Conservation (phyloP, 2,888 invertebrate species). For the Phengaris alcon region DNA sequence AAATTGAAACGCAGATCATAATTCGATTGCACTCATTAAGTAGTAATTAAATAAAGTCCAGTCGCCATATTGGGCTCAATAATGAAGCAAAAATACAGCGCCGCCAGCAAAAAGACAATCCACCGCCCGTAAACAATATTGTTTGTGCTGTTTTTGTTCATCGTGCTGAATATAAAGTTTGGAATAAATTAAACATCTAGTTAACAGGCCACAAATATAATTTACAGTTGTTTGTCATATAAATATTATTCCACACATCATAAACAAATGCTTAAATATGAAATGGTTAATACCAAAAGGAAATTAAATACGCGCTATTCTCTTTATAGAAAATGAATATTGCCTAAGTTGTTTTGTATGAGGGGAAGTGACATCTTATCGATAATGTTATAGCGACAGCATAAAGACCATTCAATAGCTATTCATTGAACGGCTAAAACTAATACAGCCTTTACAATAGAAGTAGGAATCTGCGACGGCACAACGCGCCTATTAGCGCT, state of each 20-base stretch:
- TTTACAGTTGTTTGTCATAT: neutral
- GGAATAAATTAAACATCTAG: conserved; percentile 4
- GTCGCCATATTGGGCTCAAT: conserved; percentile 56
- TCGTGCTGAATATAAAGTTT: conserved; percentile 1
- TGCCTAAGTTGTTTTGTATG: conserved; percentile 32
- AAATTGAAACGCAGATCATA: conserved; percentile 61
- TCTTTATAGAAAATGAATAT: conserved; percentile 29
- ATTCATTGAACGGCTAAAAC: conserved; percentile 63
- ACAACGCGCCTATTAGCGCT: conserved; percentile 30
- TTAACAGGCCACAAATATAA: neutral
- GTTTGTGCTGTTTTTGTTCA: conserved; percentile 4
- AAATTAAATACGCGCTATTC: conserved; percentile 20
- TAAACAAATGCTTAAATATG: neutral
- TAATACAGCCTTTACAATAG: conserved; percentile 41
- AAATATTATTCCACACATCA: neutral
- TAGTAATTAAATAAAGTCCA: conserved; percentile 65
- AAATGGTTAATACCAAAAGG: neutral
- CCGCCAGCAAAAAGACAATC: conserved; percentile 25
- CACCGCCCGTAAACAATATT: neutral
- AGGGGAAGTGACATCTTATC: conserved; percentile 53
- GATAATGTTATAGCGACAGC: conserved; percentile 48
- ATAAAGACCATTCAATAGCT: conserved; percentile 52
- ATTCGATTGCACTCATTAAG: conserved; percentile 66
- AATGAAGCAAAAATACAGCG: conserved; percentile 48
- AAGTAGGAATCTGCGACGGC: conserved; percentile 13